phyloP scores from a whole-genome alignment of 1,140 invertebrate genomes.

The Vanessa atalanta region DNA sequence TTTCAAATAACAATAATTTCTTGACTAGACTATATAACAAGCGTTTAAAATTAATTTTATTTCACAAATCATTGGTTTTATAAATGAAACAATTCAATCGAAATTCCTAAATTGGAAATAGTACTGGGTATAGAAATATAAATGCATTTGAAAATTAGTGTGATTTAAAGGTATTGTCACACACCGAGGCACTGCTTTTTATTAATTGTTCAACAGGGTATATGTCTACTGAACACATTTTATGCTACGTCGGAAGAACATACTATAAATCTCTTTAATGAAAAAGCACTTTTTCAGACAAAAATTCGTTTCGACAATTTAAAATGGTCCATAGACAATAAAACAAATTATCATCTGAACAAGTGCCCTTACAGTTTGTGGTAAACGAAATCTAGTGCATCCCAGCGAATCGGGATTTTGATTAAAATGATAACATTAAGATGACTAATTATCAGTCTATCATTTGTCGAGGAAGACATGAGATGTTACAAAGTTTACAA shows the following conservation, averaged over 20 bases:
- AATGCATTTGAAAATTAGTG: slow-evolving; percentile 29
- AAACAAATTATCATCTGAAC: slow-evolving; percentile 55
- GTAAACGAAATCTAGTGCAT: slow-evolving; percentile 72
- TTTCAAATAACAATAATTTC: slow-evolving; percentile 30
- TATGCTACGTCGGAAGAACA: slow-evolving; percentile 39
- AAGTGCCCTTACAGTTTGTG: slow-evolving; percentile 66
- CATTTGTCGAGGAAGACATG: slow-evolving; percentile 68
- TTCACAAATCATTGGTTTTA: slow-evolving; percentile 22
- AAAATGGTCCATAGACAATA: slow-evolving; percentile 1
- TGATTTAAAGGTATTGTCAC: slow-evolving; percentile 40
- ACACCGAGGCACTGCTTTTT: slow-evolving; percentile 42
- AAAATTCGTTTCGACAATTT: slow-evolving; percentile 27
- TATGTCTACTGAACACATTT: slow-evolving; percentile 37
- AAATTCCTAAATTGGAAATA: slow-evolving; percentile 14
- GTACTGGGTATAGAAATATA: slow-evolving; percentile 13
- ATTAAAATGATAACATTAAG: slow-evolving; percentile 42
- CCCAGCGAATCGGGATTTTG: slow-evolving; percentile 68
- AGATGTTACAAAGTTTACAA: slow-evolving; percentile 59
- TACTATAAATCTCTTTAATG: slow-evolving; percentile 27
- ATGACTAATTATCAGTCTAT: slow-evolving; percentile 65
- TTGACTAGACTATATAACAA: slow-evolving; percentile 41
- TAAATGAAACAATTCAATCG: slow-evolving; percentile 1
- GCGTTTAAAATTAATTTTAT: slow-evolving; percentile 30
- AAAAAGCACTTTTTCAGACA: slow-evolving; percentile 71
- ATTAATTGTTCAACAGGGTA: slow-evolving; percentile 33